Evolutionary conservation across 2,888 invertebrate species (phyloP).

Genomic region (Cylindroiulus punctatus): DNA sequence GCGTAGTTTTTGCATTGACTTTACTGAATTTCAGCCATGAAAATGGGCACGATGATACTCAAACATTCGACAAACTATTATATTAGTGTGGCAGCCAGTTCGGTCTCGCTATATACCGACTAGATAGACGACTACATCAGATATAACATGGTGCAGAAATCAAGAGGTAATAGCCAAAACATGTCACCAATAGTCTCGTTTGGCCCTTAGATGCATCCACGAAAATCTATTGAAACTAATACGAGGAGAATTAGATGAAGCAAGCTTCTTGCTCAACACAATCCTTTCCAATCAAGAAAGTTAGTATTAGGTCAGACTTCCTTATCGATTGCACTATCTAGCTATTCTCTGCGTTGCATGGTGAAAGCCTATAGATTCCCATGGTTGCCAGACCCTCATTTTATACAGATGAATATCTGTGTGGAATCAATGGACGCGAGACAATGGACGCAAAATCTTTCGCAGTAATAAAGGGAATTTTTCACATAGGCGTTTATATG

Average conservation of each 20-base stretch:
- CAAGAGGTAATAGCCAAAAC: slow-evolving; percentile 38
- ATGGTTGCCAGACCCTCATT: not conserved
- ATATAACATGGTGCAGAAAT: not conserved
- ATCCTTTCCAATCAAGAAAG: slow-evolving; percentile 45
- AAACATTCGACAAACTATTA: too few relatives aligned
- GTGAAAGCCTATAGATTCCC: not conserved
- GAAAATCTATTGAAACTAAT: slow-evolving; percentile 35
- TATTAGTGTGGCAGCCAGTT: too few relatives aligned
- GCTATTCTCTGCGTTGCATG: not conserved
- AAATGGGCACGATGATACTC: not conserved
- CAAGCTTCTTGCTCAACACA: slow-evolving; percentile 42
- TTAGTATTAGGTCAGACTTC: slow-evolving; percentile 36
- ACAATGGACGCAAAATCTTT: not conserved
- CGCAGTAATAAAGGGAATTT: not conserved
- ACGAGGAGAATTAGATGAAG: slow-evolving; percentile 36
- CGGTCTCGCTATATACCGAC: not conserved
- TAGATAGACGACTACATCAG: not conserved
- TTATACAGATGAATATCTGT: slow-evolving; percentile 16
- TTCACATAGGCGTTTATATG: slow-evolving; percentile 39
- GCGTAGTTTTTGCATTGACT: too few relatives aligned
- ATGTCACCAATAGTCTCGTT: slow-evolving; percentile 36
- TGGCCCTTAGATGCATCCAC: not conserved
- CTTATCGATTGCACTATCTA: not conserved
- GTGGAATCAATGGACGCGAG: not conserved
- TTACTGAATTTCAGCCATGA: not conserved